These are phyloP conservation scores for Cyrtorhinus lividipennis DNA, from an alignment of 1,140 invertebrate genomes.

Conservation along the genomic window DNA sequence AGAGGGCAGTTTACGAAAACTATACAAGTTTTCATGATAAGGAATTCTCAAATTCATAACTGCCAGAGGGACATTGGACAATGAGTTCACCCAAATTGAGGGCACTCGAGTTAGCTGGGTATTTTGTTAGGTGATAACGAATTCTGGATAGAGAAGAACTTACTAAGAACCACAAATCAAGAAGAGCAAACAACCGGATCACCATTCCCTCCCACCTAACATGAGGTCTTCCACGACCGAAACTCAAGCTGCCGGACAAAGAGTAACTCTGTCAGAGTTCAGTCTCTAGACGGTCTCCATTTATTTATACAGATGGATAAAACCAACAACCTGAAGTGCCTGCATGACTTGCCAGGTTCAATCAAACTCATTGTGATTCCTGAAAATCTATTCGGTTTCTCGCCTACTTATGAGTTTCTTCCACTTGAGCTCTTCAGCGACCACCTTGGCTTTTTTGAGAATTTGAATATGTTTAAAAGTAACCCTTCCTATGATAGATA, in stretches of 20 bases:
- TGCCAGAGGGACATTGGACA: no score
- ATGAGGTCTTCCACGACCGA: not conserved
- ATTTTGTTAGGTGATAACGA: not conserved
- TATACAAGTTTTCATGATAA: no score
- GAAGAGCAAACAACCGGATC: not conserved
- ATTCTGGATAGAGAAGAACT: not conserved
- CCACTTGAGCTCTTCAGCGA: not conserved
- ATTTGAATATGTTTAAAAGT: no score
- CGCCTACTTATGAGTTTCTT: not conserved
- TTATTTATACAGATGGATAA: conserved; percentile 6
- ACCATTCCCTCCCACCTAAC: no score
- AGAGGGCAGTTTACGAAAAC: no score
- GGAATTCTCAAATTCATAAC: no score
- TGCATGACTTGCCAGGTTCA: not conserved
- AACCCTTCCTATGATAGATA: no score
- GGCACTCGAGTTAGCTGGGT: no score
- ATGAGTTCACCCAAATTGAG: no score
- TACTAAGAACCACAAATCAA: not conserved
- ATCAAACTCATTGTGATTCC: conserved; percentile 1
- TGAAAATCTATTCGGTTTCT: not conserved
- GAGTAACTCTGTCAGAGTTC: not conserved
- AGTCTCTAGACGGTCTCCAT: not conserved
- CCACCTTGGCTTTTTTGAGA: no score
- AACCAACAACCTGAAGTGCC: not conserved
- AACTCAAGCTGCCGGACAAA: not conserved